phyloP scores from a whole-genome alignment of 1,140 invertebrate species.

The Periplaneta americana region DNA sequence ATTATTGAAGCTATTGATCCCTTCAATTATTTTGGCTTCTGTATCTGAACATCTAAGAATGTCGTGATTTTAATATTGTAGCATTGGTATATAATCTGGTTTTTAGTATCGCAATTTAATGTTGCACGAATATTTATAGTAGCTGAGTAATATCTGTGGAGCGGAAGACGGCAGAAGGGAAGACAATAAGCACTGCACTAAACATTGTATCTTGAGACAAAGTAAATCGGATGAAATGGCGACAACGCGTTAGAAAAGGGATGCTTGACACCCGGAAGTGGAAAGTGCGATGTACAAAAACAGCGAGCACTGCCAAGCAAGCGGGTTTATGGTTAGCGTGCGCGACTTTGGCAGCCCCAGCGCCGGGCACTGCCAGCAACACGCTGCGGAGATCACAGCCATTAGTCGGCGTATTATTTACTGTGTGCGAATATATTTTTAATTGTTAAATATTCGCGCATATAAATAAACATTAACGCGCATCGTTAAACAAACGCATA shows the following conservation, averaged over 20 bases:
- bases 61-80: too few species aligned
- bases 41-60: too few species aligned
- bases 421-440: background rate
- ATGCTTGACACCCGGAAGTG: background rate
- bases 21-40: too few species aligned
- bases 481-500: background rate
- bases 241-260: background rate
- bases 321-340: background rate
- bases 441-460: background rate
- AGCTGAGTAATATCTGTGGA: too few species aligned
- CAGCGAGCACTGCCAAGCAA: background rate
- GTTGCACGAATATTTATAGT: too few species aligned
- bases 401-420: background rate
- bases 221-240: background rate
- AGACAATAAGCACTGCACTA: background rate
- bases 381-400: background rate
- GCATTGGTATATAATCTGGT: too few species aligned
- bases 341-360: background rate
- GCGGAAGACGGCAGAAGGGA: too few species aligned
- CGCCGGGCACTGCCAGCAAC: background rate
- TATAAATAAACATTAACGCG: background rate
- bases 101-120: too few species aligned
- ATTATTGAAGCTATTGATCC: too few species aligned
- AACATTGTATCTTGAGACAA: background rate
- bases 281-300: background rate